phyloP scores from a whole-genome alignment of 1,140 invertebrate species.

The Bombus terrestris region DNA sequence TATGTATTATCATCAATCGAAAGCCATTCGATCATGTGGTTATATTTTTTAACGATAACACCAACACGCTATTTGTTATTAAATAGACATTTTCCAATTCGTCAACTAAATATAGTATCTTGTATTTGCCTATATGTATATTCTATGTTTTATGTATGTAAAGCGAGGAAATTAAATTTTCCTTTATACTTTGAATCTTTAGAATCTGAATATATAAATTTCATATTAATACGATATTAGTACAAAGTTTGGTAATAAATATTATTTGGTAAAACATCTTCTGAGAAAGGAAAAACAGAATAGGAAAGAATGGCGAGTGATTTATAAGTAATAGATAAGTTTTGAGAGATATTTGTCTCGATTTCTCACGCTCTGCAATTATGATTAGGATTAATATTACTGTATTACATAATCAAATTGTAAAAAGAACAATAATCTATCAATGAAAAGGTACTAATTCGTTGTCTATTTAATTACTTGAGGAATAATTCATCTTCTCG shows the following conservation, averaged over 20 bases:
- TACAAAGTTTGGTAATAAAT: too few relatives aligned
- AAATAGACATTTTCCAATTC: not conserved
- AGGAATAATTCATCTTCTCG: not conserved
- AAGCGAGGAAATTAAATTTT: too few relatives aligned
- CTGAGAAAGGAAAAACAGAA: not conserved
- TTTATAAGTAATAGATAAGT: too few relatives aligned
- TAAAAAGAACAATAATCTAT: not conserved
- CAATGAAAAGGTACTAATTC: not conserved
- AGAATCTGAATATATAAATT: too few relatives aligned
- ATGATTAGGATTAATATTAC: not conserved
- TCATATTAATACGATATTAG: too few relatives aligned
- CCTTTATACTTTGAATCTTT: too few relatives aligned
- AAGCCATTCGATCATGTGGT: constrained; percentile 2
- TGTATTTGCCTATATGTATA: not conserved
- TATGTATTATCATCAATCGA: not conserved
- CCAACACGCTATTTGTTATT: not conserved
- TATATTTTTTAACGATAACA: not conserved
- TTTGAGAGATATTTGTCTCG: not conserved
- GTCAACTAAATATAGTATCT: not conserved
- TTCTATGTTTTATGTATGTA: not conserved
- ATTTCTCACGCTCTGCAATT: not conserved
- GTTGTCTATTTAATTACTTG: not conserved
- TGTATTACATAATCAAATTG: not conserved
- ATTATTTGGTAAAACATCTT: not conserved
- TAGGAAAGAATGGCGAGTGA: too few relatives aligned